Base-by-base conservation (phyloP, 2,888 invertebrate genomes). In the Athalia circularis region DNA sequence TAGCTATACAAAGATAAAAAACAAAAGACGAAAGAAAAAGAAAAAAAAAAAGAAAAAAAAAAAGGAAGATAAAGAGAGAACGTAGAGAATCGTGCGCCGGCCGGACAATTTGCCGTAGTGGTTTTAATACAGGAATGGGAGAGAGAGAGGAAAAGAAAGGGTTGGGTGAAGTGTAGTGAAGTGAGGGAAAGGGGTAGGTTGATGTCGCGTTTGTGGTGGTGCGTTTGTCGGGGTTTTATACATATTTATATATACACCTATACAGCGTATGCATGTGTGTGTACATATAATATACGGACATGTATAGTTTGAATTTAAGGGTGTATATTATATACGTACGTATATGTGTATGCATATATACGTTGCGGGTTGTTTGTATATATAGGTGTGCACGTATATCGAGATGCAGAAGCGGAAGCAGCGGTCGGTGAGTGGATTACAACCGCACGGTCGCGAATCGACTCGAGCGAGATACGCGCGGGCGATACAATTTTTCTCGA, bases 371-470 rank as follows among this genome's bases (percentile, higher is more conserved):
- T 29, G 29, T 29, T 68, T 11, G 68, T 68, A 5, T 52, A 50
- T 48, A 8, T 65, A 7, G 47, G 15, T 59, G 7, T 47, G 45
- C 5, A 52, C 43, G 11, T 15, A 54, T 50, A 54, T 67, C 45
- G 11, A 2, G 45, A 65, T 45, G 50, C 70, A n/a, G n/a, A 45
- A 59, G 57, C 15, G 45, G 72, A 59, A 72, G 57, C 72, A 59
- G 72, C 72, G 72, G 45, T 72, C 72, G 59, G 72, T 72, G 72
- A 72, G 72, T 72, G 72, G 72, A 72, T 72, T 72, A 72, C 72
- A 57, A 72, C 57, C 72, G 72, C 29, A 29, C 59, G 72, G 57
- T 72, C 72, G 72, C 62, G 75, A 75, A 75, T 75, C 64, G 75
- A 64, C 75, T 64, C 47, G 72, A 59, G 72, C 59, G 48, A 72